A percentile compares a stretch with the other conserved stretches of the same genome.
Conservation (phyloP, 1,140 invertebrate species). For the Zaprionus tsacasi region DNA sequence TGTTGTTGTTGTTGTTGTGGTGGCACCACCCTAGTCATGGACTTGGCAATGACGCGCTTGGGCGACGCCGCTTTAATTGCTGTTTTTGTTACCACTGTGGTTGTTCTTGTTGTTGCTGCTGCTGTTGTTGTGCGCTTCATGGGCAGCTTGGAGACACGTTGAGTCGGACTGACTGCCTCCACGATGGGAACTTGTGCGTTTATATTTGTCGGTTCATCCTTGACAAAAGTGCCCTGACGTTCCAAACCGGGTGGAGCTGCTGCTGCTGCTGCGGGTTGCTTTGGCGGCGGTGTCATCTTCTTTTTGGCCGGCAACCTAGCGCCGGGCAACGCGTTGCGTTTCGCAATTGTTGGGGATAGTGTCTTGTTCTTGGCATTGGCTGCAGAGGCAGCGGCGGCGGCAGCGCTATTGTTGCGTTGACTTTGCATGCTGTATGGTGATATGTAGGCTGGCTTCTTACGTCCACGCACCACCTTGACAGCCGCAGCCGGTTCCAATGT, state of each 20-base stretch:
- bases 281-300: slow-evolving; percentile 39
- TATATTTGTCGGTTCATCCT: slow-evolving; percentile 88
- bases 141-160: slow-evolving; percentile 81
- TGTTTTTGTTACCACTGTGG: slow-evolving; percentile 38
- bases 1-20: slow-evolving; percentile 82
- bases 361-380: slow-evolving; percentile 58
- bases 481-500: slow-evolving; percentile 64
- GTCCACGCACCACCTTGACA: slow-evolving; percentile 89
- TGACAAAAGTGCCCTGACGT: slow-evolving; percentile 94
- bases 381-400: slow-evolving; percentile 41
- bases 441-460: slow-evolving; percentile 90
- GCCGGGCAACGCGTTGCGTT: slow-evolving; percentile 50
- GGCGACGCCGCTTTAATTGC: slow-evolving; percentile 29
- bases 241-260: slow-evolving; percentile 85
- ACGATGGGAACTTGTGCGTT: slow-evolving; percentile 84
- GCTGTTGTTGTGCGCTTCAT: slow-evolving; percentile 60
- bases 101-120: slow-evolving; percentile 51
- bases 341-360: slow-evolving; percentile 68
- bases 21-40: slow-evolving; percentile 79
- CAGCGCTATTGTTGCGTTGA: slow-evolving; percentile 70
- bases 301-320: slow-evolving; percentile 48
- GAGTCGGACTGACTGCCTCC: slow-evolving; percentile 83
- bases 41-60: slow-evolving; percentile 25
- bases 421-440: slow-evolving; percentile 85
- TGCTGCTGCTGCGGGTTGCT: slow-evolving; percentile 10